Conservation (phyloP, 1,140 invertebrate species). For the Drosophila nannoptera region DNA sequence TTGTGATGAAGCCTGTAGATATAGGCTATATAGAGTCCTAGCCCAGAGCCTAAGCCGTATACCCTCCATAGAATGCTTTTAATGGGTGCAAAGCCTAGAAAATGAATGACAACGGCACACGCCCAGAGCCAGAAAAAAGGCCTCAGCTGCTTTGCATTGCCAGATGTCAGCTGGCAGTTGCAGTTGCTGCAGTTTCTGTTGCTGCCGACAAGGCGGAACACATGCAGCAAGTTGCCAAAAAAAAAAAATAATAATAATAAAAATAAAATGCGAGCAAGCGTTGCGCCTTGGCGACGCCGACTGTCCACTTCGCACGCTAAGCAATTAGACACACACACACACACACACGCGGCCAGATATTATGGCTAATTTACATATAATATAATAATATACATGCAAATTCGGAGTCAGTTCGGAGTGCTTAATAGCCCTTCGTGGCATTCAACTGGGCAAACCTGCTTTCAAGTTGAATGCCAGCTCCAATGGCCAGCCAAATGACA, state of each 20-base stretch:
- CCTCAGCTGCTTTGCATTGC: slow-evolving; percentile 18
- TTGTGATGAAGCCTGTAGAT: no score
- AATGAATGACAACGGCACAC: slow-evolving; percentile 54
- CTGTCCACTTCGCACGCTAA: slow-evolving; percentile 7
- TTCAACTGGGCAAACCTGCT: slow-evolving; percentile 31
- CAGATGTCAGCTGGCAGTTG: slow-evolving; percentile 25
- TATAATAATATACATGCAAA: neutral
- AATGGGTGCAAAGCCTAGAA: neutral
- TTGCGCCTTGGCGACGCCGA: slow-evolving; percentile 22
- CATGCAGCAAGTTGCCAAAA: slow-evolving; percentile 18
- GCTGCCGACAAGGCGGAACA: slow-evolving; percentile 60
- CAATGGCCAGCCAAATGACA: slow-evolving; percentile 32
- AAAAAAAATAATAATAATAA: slow-evolving; percentile 28
- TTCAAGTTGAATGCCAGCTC: slow-evolving; percentile 67
- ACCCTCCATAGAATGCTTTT: no score
- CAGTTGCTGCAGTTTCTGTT: slow-evolving; percentile 24
- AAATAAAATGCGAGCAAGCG: slow-evolving; percentile 31
- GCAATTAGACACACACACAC: no score
- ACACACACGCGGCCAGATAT: slow-evolving; percentile 39
- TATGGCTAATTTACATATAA: neutral
- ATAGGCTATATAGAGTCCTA: no score
- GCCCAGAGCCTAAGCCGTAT: no score
- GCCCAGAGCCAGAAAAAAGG: slow-evolving; percentile 49
- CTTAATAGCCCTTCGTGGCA: slow-evolving; percentile 7
- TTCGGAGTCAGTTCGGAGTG: neutral